Evolutionary conservation across 2,113 vertebrate genomes (phyloP).

Genomic region (Callocephalon fimbriatum): DNA sequence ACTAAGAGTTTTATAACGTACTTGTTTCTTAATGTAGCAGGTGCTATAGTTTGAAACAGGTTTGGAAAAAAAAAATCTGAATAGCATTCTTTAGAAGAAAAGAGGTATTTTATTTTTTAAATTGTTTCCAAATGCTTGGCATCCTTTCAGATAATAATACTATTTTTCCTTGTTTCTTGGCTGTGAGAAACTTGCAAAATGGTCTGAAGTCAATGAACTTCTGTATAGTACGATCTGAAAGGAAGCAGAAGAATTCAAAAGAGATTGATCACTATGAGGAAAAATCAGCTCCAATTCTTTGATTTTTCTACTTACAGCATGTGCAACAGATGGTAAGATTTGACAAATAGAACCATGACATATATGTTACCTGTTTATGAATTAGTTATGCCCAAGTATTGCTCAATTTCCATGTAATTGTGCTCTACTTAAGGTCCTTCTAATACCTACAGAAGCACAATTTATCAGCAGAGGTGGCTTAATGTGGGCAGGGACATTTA

Average conservation of each 20-base stretch:
- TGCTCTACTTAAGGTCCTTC: not conserved
- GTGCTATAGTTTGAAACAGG: not conserved
- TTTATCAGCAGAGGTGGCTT: not conserved
- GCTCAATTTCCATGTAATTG: conserved; percentile 23
- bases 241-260: not conserved
- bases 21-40: conserved; percentile 39
- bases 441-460: not conserved
- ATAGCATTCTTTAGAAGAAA: not conserved
- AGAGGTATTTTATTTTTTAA: not conserved
- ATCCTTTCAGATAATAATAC: conserved; percentile 21
- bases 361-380: conserved; percentile 23
- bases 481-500: not conserved
- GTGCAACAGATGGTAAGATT: conserved; percentile 40
- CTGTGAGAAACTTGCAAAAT: conserved; percentile 25
- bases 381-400: conserved; percentile 17
- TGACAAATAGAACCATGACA: not conserved
- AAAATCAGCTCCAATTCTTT: not conserved
- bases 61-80: not conserved
- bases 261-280: not conserved
- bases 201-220: conserved; percentile 32
- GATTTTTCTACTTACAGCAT: not conserved
- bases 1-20: not conserved
- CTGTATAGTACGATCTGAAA: conserved; percentile 7
- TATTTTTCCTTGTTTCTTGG: conserved; percentile 43
- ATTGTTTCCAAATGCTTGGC: conserved; percentile 40